These are phyloP conservation scores for Neoascia interrupta DNA, from an alignment of 2,888 invertebrate genomes.

Conservation along the genomic window DNA sequence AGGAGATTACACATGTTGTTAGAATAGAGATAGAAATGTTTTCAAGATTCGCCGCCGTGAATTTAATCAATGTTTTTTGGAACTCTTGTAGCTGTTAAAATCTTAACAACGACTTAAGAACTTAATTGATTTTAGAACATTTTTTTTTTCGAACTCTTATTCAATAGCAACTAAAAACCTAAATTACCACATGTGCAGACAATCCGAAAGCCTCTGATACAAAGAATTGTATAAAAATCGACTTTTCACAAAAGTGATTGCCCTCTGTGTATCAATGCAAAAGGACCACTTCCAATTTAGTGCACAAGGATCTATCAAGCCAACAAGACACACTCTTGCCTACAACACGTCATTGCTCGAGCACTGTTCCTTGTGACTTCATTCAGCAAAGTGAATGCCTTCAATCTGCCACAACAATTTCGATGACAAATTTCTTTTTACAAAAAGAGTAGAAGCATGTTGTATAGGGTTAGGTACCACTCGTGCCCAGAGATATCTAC, in stretches of 20 bases:
- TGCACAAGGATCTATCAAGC: conserved; percentile 44
- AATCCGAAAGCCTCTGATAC: too few species aligned
- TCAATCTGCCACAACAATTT: conserved; percentile 52
- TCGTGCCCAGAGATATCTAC: conserved; percentile 13
- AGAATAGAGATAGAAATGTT: too few species aligned
- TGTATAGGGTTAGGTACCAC: conserved; percentile 17
- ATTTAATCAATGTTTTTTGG: too few species aligned
- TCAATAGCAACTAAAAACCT: too few species aligned
- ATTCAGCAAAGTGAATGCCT: conserved; percentile 44
- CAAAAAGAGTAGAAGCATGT: background rate
- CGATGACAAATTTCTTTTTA: conserved; percentile 58
- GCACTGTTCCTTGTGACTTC: conserved; percentile 31
- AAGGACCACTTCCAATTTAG: conserved; percentile 51
- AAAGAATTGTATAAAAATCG: too few species aligned
- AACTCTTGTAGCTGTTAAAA: too few species aligned
- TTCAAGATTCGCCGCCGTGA: too few species aligned
- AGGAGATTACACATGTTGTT: too few species aligned
- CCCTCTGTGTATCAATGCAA: conserved; percentile 37
- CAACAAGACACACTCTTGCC: conserved; percentile 28
- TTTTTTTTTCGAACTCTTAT: too few species aligned
- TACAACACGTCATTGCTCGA: background rate
- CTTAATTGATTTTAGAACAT: too few species aligned
- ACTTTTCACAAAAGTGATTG: conserved; percentile 36
- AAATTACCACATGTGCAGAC: too few species aligned
- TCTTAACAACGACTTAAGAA: too few species aligned